Evolutionary conservation across 2,113 vertebrate species (phyloP).

Genomic region (Chaetura pelagica): DNA sequence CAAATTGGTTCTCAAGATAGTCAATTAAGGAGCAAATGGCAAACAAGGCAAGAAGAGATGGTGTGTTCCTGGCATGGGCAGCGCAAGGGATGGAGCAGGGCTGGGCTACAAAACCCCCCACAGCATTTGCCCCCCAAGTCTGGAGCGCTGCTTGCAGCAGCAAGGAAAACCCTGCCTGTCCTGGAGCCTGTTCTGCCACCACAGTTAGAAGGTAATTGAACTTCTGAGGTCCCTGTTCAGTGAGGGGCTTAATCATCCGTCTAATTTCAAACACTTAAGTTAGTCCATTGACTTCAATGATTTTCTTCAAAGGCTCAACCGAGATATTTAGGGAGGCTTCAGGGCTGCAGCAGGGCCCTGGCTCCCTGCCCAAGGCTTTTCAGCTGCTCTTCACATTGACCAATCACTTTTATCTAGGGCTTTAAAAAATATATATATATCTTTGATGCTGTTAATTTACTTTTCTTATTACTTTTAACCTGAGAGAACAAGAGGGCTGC

Average conservation of each 20-base stretch:
- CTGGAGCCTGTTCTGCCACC: not conserved
- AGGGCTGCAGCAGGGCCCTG: not conserved
- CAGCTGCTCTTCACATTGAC: constrained; percentile 27
- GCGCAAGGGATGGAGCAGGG: not conserved
- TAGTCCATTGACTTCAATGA: constrained; percentile 42
- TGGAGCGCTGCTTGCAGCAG: accelerated
- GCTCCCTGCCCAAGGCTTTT: not conserved
- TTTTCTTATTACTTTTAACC: constrained; percentile 5
- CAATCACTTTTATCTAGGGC: constrained; percentile 11
- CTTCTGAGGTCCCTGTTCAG: not conserved
- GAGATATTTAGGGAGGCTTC: not conserved
- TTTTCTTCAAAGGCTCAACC: constrained; percentile 46
- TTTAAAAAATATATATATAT: not conserved
- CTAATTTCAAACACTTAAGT: constrained; percentile 34
- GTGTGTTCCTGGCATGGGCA: not conserved
- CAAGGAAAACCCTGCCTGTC: not conserved
- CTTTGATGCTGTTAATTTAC: constrained; percentile 46
- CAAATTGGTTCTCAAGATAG: not conserved
- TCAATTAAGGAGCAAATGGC: not conserved
- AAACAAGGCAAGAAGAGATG: accelerated
- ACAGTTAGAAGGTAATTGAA: not conserved
- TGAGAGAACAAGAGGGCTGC: not conserved
- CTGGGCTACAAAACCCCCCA: not conserved
- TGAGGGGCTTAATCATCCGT: not conserved
- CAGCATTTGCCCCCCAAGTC: not conserved